phyloP scores from a whole-genome alignment of 2,888 invertebrate species.

The Pachliopta kotzebuea region DNA sequence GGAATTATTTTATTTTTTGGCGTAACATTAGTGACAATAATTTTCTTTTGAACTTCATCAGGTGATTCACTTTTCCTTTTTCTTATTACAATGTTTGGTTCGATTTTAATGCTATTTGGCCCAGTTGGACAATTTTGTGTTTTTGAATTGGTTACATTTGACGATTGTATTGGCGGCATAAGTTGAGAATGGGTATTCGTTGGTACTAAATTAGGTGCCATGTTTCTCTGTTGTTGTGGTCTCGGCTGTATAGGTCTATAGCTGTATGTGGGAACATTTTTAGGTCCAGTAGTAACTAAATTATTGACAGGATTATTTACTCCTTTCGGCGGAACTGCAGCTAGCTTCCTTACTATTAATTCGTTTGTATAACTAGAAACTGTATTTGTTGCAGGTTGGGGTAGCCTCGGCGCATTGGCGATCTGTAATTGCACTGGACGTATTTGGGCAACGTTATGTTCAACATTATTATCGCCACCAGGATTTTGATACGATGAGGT shows the following conservation, averaged over 20 bases:
- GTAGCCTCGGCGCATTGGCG: constrained; percentile 8
- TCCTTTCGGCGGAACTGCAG: constrained; percentile 32
- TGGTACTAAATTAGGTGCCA: constrained; percentile 31
- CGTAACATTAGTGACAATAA: constrained; percentile 28
- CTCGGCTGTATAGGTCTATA: constrained; percentile 60
- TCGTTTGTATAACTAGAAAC: constrained; percentile 23
- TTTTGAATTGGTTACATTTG: constrained; percentile 23
- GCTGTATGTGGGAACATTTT: constrained; percentile 43
- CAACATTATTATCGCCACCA: constrained; percentile 24
- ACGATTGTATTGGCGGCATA: constrained; percentile 21
- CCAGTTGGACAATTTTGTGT: constrained; percentile 29
- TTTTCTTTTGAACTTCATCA: constrained; percentile 54
- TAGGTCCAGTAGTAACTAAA: constrained; percentile 37
- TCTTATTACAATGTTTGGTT: constrained; percentile 40
- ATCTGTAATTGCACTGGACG: constrained; percentile 31
- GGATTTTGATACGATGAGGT: constrained; percentile 30
- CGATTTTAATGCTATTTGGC: constrained; percentile 33
- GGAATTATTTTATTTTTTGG: constrained; percentile 14
- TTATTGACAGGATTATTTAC: constrained; percentile 34
- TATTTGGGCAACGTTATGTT: constrained; percentile 32
- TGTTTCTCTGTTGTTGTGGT: constrained; percentile 39
- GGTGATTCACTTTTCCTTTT: constrained; percentile 69
- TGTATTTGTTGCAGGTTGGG: constrained; percentile 6
- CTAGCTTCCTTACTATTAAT: constrained; percentile 34
- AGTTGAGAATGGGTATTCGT: constrained; percentile 16